Base-by-base conservation (phyloP, 37 sponge, comb jelly and placozoan genomes). In the Eunapius fragilis region DNA sequence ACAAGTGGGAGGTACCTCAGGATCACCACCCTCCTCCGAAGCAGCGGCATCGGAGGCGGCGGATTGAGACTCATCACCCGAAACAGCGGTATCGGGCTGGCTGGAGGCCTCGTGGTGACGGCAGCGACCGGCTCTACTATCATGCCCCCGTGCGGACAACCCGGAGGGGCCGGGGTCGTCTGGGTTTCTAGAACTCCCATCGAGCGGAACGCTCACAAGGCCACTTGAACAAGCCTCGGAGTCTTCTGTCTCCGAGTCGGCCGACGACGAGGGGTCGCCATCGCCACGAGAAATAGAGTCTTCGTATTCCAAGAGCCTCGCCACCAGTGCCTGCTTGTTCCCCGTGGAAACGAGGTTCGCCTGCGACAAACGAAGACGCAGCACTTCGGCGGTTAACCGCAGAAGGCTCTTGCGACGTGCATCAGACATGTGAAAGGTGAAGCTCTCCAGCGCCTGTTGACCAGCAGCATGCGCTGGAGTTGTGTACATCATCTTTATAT, bases 391-490 rank as follows among this genome's bases (percentile, higher is more conserved):
- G 58, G 58, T 58, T 58, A 13, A 58, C 58, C 58, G 22, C 58
- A 58, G 58, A 58, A 58, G 17, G 58, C 58, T 58, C 58, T 58
- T 58, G 58, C 58, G 58, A 72, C 73, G 31, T 72, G 73, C 31
- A 72, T 32, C 31, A 22, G 31, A 32, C 31, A 72, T 72, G n/a
- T n/a, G n/a, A 72, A 72, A 72, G 73, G 73, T 72, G 73, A 72
- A 72, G 73, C 73, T 72, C 73, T 33, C 73, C 73, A 72, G 73
- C 73, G 31, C 73, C 27, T 72, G 58, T 58, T 58, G 58, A 58
- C 58, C 58, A 58, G 14, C 58, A 58, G 58, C 17, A 58, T 58
- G 58, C 22, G 58, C 17, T 58, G 58, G 58, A 58, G 14, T 58
- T 58, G 58, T 19, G 58, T n/a, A n/a, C 58, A 58, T 58, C 58